Base-by-base conservation (phyloP, 2,113 vertebrate genomes). In the Oreochromis spilurus region DNA sequence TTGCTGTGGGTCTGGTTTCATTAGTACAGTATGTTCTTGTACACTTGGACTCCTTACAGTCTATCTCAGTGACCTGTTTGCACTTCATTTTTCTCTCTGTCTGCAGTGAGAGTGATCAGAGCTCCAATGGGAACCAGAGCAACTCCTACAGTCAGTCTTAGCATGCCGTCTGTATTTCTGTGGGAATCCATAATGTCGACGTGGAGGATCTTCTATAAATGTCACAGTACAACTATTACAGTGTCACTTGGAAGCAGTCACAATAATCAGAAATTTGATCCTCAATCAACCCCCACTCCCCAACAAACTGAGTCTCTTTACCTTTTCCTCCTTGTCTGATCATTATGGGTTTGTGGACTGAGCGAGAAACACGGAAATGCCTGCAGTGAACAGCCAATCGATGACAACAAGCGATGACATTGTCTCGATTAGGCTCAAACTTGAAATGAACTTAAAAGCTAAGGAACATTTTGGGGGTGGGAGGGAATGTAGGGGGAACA, bases 71-170 rank as follows among this genome's bases (percentile, higher is more conserved):
- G 34, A 60, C 29, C 19, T 19, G 9, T 40, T 2, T 55, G 29
- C 34, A 13, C 40, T 21, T 12, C 8, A 26, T 29, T 4, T 83
- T 55, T 65, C 4, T 58, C 29, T 57, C 9, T 86, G 12, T 89
- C 87, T 84, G 90, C 96, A 99, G 99, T 95, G 99, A 99, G 95
- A 97, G 97, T 87, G 99, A 99, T 93, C 99, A 99, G 97, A 98
- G 98, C 96, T 97, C 99, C 96, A 99, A 99, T 83, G 98, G 99
- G 93, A 99, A 97, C 97, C 99, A 99, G 95, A 98, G 98, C 96
- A 99, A 97, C 96, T 98, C 97, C 89, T 99, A 99, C 94, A 99
- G 96, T 95, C 99, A 99, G 90, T 99, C 99, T 89, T 99, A 98
- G 88, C 81, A 9, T 12, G 17, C 24, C 3, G 5, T 79, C 67